Evolutionary conservation across 2,113 vertebrate genomes (phyloP).

Genomic region (Noctilio leporinus): DNA sequence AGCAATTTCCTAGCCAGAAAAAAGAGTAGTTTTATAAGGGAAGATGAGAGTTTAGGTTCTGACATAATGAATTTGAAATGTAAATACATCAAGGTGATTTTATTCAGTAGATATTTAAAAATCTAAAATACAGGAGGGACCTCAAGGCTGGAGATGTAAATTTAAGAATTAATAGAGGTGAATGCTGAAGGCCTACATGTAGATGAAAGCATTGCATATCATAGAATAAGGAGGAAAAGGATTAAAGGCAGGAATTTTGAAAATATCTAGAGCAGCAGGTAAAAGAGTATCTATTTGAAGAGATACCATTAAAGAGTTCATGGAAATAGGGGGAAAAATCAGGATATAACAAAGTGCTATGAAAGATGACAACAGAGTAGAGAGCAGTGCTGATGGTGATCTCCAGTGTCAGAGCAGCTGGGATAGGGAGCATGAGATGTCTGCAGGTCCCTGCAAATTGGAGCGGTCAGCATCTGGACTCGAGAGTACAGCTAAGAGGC

Average conservation of each 20-base stretch:
- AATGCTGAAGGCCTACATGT: neutral
- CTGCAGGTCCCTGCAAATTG: too few relatives aligned
- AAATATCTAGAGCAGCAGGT: neutral
- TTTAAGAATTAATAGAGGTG: neutral
- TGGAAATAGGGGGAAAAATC: neutral
- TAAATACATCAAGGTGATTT: neutral
- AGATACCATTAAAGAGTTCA: neutral
- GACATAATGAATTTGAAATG: neutral
- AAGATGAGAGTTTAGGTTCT: neutral
- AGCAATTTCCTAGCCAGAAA: neutral
- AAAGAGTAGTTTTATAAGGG: neutral
- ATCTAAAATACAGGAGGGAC: neutral
- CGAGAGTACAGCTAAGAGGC: too few relatives aligned
- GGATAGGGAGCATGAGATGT: too few relatives aligned
- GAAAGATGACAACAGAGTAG: too few relatives aligned
- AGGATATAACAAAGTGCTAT: neutral
- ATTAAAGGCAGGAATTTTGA: neutral
- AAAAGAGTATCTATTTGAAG: neutral
- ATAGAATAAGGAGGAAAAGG: neutral
- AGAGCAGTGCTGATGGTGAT: too few relatives aligned
- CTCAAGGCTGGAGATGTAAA: neutral
- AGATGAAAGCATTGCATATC: neutral
- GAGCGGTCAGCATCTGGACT: too few relatives aligned
- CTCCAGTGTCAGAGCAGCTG: too few relatives aligned
- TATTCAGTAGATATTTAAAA: neutral